phyloP scores from a whole-genome alignment of 1,140 invertebrate species.

The Chionoecetes opilio region DNA sequence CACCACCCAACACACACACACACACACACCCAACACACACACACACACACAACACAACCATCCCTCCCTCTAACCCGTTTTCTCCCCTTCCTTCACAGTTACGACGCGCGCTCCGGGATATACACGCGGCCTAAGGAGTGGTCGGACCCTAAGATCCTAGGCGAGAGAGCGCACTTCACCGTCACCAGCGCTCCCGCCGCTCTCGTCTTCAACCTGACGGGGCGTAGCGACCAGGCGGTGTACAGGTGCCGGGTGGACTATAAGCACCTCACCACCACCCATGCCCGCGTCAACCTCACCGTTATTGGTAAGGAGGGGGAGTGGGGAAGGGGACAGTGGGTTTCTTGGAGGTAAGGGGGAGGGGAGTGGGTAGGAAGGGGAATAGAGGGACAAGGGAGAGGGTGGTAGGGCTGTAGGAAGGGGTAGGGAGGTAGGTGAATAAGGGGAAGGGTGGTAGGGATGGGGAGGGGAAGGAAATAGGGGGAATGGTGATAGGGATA shows the following conservation, averaged over 20 bases:
- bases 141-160: constrained; percentile 75
- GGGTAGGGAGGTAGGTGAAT: not conserved
- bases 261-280: constrained; percentile 93
- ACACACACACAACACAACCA: not conserved
- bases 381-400: not conserved
- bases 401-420: not conserved
- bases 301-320: constrained; percentile 91
- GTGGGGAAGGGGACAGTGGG: not conserved
- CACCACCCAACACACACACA: no score
- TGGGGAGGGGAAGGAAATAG: not conserved
- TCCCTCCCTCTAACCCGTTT: not conserved
- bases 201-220: constrained; percentile 91
- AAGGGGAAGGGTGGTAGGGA: no score
- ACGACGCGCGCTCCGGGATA: constrained; percentile 76
- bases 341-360: no score
- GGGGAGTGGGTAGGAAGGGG: not conserved
- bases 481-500: no score
- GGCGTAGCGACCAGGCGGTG: constrained; percentile 91
- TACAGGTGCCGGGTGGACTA: constrained; percentile 96
- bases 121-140: constrained; percentile 79
- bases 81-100: constrained; percentile 56
- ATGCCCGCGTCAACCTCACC: constrained; percentile 94
- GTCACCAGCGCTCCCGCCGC: constrained; percentile 84
- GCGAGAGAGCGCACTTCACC: constrained; percentile 75
- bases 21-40: not conserved